These are phyloP conservation scores for Poecilia picta DNA, from an alignment of 2,797 vertebrate species.

Conservation along the genomic window DNA sequence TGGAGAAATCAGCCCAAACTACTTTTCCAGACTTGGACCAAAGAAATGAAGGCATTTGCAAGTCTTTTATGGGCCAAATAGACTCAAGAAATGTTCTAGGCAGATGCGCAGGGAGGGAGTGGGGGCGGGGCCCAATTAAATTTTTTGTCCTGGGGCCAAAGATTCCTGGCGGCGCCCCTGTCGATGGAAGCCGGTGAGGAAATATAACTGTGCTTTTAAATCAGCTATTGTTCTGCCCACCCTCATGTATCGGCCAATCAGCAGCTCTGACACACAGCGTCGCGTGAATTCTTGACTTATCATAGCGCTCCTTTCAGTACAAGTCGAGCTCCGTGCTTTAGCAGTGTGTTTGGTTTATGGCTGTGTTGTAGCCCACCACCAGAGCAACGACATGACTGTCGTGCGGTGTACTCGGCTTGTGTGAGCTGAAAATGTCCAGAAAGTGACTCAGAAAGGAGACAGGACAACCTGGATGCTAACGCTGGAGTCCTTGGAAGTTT, in stretches of 20 bases:
- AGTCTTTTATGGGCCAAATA: too few species aligned
- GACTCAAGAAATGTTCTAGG: too few species aligned
- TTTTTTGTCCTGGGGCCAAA: too few species aligned
- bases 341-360: conserved; percentile 10
- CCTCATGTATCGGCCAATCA: conserved; percentile 61
- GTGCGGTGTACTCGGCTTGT: neutral
- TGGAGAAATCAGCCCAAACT: too few species aligned
- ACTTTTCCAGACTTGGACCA: too few species aligned
- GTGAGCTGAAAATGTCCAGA: conserved; percentile 47
- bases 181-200: neutral
- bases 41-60: too few species aligned
- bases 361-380: conserved; percentile 14
- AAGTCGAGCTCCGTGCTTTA: conserved; percentile 27
- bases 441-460: conserved; percentile 50
- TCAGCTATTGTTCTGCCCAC: conserved; percentile 36
- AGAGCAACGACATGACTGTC: conserved; percentile 13
- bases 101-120: too few species aligned
- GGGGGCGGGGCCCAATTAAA: too few species aligned
- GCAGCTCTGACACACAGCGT: conserved; percentile 30
- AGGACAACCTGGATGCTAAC: conserved; percentile 34
- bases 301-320: conserved; percentile 34
- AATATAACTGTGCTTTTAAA: conserved; percentile 72
- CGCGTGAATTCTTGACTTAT: conserved; percentile 56
- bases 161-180: neutral
- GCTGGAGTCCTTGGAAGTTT: conserved; percentile 31